These are phyloP conservation scores for Heterotilapia buettikoferi DNA, from an alignment of 2,113 vertebrate species.

Conservation along the genomic window DNA sequence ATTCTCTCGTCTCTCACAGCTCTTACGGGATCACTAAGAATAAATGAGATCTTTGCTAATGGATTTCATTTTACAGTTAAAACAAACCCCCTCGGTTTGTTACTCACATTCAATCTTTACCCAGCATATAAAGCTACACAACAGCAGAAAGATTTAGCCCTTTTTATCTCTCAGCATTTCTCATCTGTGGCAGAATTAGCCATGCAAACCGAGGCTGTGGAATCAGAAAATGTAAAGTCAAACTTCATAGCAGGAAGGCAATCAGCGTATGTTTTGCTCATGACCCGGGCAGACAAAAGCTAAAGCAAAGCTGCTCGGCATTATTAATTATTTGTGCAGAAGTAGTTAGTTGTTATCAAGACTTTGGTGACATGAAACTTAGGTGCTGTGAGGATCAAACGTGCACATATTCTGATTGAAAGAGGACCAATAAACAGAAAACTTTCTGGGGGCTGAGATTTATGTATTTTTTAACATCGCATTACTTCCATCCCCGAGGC, in stretches of 20 bases:
- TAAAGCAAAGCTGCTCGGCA: background rate
- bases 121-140: background rate
- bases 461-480: background rate
- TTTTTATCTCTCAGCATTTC: background rate
- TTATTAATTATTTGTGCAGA: slow-evolving; percentile 20
- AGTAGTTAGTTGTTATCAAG: slow-evolving; percentile 4
- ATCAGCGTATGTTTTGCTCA: background rate
- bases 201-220: background rate
- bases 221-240: slow-evolving; percentile 1
- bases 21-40: background rate
- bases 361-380: slow-evolving; percentile 14
- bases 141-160: background rate
- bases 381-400: slow-evolving; percentile 15
- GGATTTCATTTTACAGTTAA: background rate
- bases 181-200: background rate
- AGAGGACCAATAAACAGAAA: slow-evolving; percentile 37
- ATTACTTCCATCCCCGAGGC: slow-evolving; percentile 35
- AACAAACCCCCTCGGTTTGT: background rate
- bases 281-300: background rate
- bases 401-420: slow-evolving; percentile 33
- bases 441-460: slow-evolving; percentile 11
- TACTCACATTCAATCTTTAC: background rate
- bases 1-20: background rate
- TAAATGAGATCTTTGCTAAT: background rate
- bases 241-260: background rate